Conservation (phyloP, 1,140 invertebrate genomes). For the Amyelois transitella region DNA sequence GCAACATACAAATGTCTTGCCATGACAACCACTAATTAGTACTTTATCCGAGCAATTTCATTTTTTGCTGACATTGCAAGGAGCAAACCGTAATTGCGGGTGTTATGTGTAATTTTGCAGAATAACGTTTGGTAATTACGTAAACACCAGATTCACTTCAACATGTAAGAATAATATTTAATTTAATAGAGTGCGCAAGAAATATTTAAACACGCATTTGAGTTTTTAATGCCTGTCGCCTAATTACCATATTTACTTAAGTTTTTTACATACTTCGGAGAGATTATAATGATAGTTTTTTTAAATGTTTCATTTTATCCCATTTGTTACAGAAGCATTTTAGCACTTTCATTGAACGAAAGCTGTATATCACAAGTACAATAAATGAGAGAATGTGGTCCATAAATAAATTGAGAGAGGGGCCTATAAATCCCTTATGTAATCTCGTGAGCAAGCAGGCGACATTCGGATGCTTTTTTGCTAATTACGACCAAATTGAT, state of each 20-base stretch:
- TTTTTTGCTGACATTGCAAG: background rate
- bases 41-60: background rate
- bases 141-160: too few relatives aligned
- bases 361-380: background rate
- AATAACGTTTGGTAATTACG: background rate
- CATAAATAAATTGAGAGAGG: too few relatives aligned
- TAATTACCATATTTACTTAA: too few relatives aligned
- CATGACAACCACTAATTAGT: background rate
- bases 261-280: too few relatives aligned
- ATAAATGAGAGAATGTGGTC: too few relatives aligned
- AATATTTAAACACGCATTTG: too few relatives aligned
- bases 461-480: conserved; percentile 4
- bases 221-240: too few relatives aligned
- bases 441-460: background rate
- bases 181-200: too few relatives aligned
- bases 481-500: conserved; percentile 10
- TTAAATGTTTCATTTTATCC: too few relatives aligned
- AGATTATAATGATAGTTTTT: too few relatives aligned
- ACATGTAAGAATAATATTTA: too few relatives aligned
- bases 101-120: background rate
- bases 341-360: background rate
- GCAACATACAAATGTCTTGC: background rate
- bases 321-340: background rate
- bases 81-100: background rate
- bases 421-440: conserved; percentile 9